Conservation (phyloP, 2,113 vertebrate genomes). For the Corydoras sp. region DNA sequence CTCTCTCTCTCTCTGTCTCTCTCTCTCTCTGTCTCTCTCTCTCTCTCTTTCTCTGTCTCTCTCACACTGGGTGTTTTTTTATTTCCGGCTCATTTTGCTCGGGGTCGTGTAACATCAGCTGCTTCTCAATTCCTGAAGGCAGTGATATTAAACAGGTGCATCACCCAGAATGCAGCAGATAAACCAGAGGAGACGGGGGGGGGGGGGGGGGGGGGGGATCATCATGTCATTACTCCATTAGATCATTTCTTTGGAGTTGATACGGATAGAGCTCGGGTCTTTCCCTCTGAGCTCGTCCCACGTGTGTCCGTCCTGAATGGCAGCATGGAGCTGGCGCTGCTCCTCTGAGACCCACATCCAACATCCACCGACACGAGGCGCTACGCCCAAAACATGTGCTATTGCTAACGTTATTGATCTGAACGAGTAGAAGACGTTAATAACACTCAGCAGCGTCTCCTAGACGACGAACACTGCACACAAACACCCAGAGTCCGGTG, state of each 20-base stretch:
- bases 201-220: neutral
- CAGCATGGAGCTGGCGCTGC: slow-evolving; percentile 25
- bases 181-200: slow-evolving; percentile 14
- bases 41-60: neutral
- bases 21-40: neutral
- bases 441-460: no score
- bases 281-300: slow-evolving; percentile 29
- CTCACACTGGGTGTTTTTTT: neutral
- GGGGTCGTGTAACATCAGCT: no score
- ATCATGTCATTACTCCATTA: slow-evolving; percentile 7
- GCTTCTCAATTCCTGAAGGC: neutral
- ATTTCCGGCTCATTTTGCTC: slow-evolving; percentile 4
- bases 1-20: neutral
- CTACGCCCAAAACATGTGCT: no score
- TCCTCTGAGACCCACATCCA: slow-evolving; percentile 2
- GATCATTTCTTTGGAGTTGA: slow-evolving; percentile 12
- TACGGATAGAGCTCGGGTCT: slow-evolving; percentile 2
- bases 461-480: no score
- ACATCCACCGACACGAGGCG: neutral
- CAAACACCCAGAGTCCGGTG: no score
- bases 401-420: no score
- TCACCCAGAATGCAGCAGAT: slow-evolving; percentile 17
- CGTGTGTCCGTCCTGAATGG: slow-evolving; percentile 14
- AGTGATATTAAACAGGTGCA: slow-evolving; percentile 9
- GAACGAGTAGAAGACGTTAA: no score